Conservation (phyloP, 1,140 invertebrate species). For the Probaryconus sp. region DNA sequence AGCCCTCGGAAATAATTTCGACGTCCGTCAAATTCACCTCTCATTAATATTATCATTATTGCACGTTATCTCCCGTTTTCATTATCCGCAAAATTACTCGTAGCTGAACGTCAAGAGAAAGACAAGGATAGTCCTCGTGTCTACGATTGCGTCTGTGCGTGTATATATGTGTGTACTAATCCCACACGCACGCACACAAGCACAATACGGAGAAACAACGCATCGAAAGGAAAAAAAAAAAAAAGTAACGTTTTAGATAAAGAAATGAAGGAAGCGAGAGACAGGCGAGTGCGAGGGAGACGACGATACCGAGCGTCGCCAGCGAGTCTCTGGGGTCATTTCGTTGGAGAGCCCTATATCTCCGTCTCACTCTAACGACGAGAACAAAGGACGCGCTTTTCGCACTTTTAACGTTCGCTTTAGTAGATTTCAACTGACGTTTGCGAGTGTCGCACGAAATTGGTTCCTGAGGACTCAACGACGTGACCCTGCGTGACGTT, state of each 20-base stretch:
- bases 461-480: too few species aligned
- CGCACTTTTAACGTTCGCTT: too few species aligned
- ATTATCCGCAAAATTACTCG: conserved; percentile 47
- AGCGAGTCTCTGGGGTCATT: conserved; percentile 42
- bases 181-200: not conserved
- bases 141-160: conserved; percentile 19
- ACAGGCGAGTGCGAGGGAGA: conserved; percentile 6
- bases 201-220: not conserved
- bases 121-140: conserved; percentile 12
- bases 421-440: too few species aligned
- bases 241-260: conserved; percentile 23
- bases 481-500: too few species aligned
- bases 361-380: conserved; percentile 11
- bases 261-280: not conserved
- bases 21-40: not conserved
- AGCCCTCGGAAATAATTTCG: conserved; percentile 12
- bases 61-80: not conserved
- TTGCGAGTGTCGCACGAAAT: too few species aligned
- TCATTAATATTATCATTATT: not conserved
- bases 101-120: conserved; percentile 34
- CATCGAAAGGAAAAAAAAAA: not conserved
- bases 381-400: conserved; percentile 39
- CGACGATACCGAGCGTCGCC: conserved; percentile 26
- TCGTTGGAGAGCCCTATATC: conserved; percentile 21
- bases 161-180: conserved; percentile 9